Percentiles rank a stretch among this genome's conserved stretches.
These are phyloP conservation scores for Triplophysa siluroides DNA, from an alignment of 2,113 vertebrate species.

Conservation along the genomic window DNA sequence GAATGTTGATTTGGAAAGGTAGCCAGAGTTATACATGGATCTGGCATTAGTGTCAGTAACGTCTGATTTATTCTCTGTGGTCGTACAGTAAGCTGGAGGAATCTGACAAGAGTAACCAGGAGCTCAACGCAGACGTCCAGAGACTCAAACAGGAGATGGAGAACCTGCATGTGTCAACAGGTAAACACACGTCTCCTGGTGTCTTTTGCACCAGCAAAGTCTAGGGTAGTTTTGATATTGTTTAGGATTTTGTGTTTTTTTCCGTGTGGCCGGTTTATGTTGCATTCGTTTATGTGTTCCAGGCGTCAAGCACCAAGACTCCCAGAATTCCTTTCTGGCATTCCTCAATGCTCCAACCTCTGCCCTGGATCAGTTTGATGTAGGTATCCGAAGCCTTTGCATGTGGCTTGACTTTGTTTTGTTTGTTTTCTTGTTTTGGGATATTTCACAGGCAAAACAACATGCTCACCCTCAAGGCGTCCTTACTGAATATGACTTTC, in stretches of 20 bases:
- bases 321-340: slow-evolving; percentile 98
- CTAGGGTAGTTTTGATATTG: neutral
- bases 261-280: neutral
- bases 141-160: slow-evolving; percentile 91
- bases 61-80: neutral
- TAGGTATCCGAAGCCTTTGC: slow-evolving; percentile 71
- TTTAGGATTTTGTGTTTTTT: neutral
- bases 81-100: slow-evolving; percentile 91
- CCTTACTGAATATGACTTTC: too few relatives aligned
- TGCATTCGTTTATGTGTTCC: slow-evolving; percentile 57
- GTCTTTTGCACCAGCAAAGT: too few relatives aligned
- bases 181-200: slow-evolving; percentile 65
- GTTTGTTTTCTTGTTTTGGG: too few relatives aligned
- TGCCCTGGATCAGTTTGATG: slow-evolving; percentile 94
- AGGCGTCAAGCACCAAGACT: slow-evolving; percentile 99
- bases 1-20: neutral
- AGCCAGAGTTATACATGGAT: neutral
- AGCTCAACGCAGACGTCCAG: slow-evolving; percentile 89
- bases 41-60: neutral
- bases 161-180: slow-evolving; percentile 90
- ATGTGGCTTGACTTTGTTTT: slow-evolving; percentile 3
- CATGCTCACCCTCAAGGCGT: too few relatives aligned
- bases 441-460: too few relatives aligned
- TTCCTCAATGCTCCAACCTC: slow-evolving; percentile 97
- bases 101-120: slow-evolving; percentile 88